Evolutionary conservation across 37 sponge, comb jelly and placozoan genomes (phyloP).

Genomic region (Beroe ovata): DNA sequence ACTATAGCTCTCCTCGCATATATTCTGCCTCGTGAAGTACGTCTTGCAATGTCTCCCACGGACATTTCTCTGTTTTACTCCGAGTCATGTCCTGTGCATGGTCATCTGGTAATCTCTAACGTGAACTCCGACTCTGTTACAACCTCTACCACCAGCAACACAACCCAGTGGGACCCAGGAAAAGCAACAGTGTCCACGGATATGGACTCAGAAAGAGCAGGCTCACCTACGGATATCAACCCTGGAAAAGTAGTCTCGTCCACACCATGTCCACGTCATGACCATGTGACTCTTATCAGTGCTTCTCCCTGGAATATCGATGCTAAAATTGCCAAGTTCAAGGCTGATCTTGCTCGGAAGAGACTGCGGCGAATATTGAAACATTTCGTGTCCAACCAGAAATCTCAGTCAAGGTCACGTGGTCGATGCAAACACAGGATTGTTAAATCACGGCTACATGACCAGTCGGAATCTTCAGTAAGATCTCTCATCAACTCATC

Average conservation of each 20-base stretch:
- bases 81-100: not conserved
- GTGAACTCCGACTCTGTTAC: too few relatives aligned
- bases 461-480: too few relatives aligned
- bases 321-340: slow-evolving; percentile 36
- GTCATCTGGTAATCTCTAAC: not conserved
- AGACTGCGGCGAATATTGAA: not conserved
- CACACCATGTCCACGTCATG: too few relatives aligned
- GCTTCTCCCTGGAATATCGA: slow-evolving; percentile 12
- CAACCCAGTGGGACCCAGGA: not conserved
- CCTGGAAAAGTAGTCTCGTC: too few relatives aligned
- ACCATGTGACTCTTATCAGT: too few relatives aligned
- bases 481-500: too few relatives aligned
- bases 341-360: not conserved
- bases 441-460: not conserved
- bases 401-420: not conserved
- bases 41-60: too few relatives aligned
- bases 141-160: not conserved
- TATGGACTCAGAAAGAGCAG: too few relatives aligned
- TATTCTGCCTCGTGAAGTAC: too few relatives aligned
- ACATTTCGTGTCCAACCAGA: not conserved
- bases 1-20: too few relatives aligned
- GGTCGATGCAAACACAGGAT: not conserved
- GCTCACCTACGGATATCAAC: too few relatives aligned
- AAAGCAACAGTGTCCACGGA: too few relatives aligned
- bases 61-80: not conserved